Evolutionary conservation across 2,888 invertebrate species (phyloP), one percentile per base, ranked within the genome.

Genomic region (Villa cingulata): DNA sequence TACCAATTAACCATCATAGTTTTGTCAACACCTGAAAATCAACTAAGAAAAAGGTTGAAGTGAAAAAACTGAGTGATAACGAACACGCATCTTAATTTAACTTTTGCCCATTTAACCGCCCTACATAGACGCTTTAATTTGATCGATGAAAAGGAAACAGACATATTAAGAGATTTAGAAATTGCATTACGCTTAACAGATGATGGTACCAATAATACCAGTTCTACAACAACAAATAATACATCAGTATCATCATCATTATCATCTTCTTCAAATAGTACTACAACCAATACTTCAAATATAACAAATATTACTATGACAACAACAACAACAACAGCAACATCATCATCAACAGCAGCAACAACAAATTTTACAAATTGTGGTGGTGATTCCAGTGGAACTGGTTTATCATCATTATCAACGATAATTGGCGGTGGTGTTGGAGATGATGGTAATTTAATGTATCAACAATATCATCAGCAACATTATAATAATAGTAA

Each of bases 81-180:
- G n/a, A n/a, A n/a, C n/a, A n/a, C n/a, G n/a, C 95, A 96, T 74
- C 83, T 96, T 72, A 95, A 96, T 77, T 85, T 91, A 74, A 87
- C 96, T 62, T 95, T 94, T 77, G 89, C 89, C 72, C 95, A 96
- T 76, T 83, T 96, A 72, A 90, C 90, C 63, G 86, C 81, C 63
- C 73, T 83, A 61, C 80, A 82, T 68, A 69, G 86, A 68, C 84
- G 89, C 70, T 95, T 90, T 76, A 80, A 83, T 69, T 79, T 95
- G 67, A 86, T 95, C 62, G 95, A 95, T 69, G 81, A 86, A 65
- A 92, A 94, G 76, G 95, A 96, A 75, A 90, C 92, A 34, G 94
- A 95, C 72, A 86, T 92, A 62, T 76, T 95, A 62, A 83, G 87
- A 59, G 94, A 94, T 73, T 76, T 95, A 64, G 89, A 89, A 68